Evolutionary conservation across 2,888 invertebrate genomes (phyloP).

Genomic region (Andrena trimmerana): DNA sequence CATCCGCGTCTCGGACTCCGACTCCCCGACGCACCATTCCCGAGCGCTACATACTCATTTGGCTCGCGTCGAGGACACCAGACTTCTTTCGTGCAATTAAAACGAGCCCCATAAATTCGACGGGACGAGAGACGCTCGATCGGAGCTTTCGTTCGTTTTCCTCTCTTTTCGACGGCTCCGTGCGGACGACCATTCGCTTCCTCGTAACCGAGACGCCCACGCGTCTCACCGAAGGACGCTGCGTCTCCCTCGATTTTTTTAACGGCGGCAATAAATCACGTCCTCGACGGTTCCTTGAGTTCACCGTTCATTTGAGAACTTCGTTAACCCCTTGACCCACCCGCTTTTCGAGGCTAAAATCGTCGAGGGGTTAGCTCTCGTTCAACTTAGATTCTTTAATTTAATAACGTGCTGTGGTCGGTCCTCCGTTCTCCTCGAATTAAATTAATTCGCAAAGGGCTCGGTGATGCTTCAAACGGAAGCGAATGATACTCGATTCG

Average conservation of each 20-base stretch:
- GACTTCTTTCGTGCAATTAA: slow-evolving; percentile 33
- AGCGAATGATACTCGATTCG: neutral
- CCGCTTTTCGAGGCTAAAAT: neutral
- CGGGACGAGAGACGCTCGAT: slow-evolving; percentile 19
- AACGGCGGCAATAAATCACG: slow-evolving; percentile 45
- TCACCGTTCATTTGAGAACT: slow-evolving; percentile 26
- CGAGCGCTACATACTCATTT: neutral
- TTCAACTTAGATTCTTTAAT: neutral
- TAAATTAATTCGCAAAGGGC: slow-evolving; percentile 1
- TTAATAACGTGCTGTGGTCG: neutral
- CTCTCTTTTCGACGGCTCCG: neutral
- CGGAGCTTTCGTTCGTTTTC: slow-evolving; percentile 9
- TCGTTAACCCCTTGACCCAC: slow-evolving; percentile 21
- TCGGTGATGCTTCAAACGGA: neutral
- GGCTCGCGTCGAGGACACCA: slow-evolving; percentile 1
- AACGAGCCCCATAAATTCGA: slow-evolving; percentile 33
- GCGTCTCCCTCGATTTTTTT: slow-evolving; percentile 25
- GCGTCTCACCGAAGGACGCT: slow-evolving; percentile 19
- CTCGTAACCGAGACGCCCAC: slow-evolving; percentile 42
- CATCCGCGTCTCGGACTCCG: slow-evolving; percentile 15
- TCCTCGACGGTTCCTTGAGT: slow-evolving; percentile 18
- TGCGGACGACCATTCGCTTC: slow-evolving; percentile 10
- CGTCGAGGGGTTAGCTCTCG: neutral
- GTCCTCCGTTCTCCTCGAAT: neutral
- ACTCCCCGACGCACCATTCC: neutral